Evolutionary conservation across 2,888 invertebrate species (phyloP).

Genomic region (Slavum lentiscoides): DNA sequence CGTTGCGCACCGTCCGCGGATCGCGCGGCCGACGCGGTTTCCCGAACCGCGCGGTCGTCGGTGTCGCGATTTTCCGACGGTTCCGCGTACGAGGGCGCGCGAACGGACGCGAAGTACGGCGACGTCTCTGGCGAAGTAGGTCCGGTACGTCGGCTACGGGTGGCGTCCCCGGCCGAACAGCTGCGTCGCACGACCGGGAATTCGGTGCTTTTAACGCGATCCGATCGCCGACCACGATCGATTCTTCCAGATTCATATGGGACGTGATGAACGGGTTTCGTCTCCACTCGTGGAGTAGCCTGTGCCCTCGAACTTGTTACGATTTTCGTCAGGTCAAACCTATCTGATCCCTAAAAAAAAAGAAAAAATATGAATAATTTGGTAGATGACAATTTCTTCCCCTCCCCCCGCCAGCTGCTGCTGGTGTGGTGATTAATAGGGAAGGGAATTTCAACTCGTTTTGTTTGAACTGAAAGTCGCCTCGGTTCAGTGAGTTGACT

Average conservation of each 20-base stretch:
- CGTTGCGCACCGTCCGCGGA: background rate
- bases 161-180: accelerated
- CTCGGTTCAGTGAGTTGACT: too few relatives aligned
- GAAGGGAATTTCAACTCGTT: too few relatives aligned
- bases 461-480: too few relatives aligned
- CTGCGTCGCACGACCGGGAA: background rate
- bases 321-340: slow-evolving; percentile 31
- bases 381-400: too few relatives aligned
- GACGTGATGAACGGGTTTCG: slow-evolving; percentile 30
- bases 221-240: accelerated
- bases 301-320: slow-evolving; percentile 46
- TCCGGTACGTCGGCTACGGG: background rate
- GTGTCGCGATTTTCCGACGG: background rate
- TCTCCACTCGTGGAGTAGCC: background rate
- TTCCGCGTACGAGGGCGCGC: accelerated
- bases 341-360: slow-evolving; percentile 28
- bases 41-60: too few relatives aligned
- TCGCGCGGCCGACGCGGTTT: background rate
- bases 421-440: too few relatives aligned
- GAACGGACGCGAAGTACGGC: too few relatives aligned
- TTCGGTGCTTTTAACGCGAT: accelerated
- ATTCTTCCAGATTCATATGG: slow-evolving; percentile 51
- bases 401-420: too few relatives aligned
- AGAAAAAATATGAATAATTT: background rate
- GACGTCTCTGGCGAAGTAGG: too few relatives aligned